Evolutionary conservation across 2,113 vertebrate genomes (phyloP), one percentile per base, ranked within the genome.

Genomic region (Petaurus breviceps): DNA sequence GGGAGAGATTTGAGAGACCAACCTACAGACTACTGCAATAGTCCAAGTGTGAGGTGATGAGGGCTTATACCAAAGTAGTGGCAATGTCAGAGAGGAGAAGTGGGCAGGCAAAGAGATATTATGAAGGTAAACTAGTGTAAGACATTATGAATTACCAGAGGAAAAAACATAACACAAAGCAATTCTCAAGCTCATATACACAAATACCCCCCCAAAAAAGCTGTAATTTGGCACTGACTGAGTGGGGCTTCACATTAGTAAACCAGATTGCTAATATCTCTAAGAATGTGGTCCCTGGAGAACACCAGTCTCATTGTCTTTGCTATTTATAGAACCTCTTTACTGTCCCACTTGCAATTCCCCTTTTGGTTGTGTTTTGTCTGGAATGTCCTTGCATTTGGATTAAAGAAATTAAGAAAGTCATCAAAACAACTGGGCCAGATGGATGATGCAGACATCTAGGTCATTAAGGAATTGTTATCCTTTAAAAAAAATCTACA

Each of bases 371-470:
- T 95, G 25, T 12, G 5, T 54, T 94, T 68, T 11, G 28, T 57
- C 52, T 55, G 94, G 93, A 43, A 47, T 77, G n/a, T 96, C 92
- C 90, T 96, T 92, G 92, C 14, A 8, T 90, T 95, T 97, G 94
- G 91, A 96, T 91, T 94, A 92, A 97, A 97, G 95, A 97, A 0
- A 25, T 97, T 90, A 61, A 51, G 95, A 96, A 96, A 95, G 97
- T 97, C 94, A 92, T 92, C 92, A 96, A 96, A 97, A 95, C 96
- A 92, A 95, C 96, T 97, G 97, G 96, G 97, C 96, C 95, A 97
- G 97, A 98, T 47, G 96, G 94, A 98, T 96, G 84, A 98, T 92
- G 90, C 90, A 98, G 94, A 97, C 52, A 57, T 91, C 97, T 97
- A 94, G 93, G 96, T 97, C 92, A 57, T 97, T 92, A 97, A 96